A percentile compares a stretch with the other conserved stretches of the same genome.
Evolutionary conservation across 2,113 vertebrate species (phyloP).

Genomic region (Trichomycterus rosablanca): DNA sequence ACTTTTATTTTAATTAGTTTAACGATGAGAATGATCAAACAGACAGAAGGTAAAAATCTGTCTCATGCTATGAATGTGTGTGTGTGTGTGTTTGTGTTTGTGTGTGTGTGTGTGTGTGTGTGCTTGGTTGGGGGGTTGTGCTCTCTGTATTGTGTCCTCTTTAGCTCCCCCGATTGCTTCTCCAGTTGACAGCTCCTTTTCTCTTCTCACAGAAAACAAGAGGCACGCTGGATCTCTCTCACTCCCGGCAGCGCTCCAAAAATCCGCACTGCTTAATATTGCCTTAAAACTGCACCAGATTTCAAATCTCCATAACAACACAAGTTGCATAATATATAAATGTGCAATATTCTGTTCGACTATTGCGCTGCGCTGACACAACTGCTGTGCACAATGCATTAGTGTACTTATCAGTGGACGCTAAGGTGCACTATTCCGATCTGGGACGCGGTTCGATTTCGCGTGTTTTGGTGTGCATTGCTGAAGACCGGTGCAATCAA

Average conservation of each 20-base stretch:
- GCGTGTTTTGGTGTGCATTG: background rate
- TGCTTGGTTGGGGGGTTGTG: conserved; percentile 35
- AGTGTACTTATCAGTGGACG: too few species aligned
- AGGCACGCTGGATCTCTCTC: conserved; percentile 55
- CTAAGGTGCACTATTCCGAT: too few species aligned
- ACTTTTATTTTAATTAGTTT: background rate
- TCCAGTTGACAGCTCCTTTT: conserved; percentile 67
- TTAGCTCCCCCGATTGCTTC: conserved; percentile 48
- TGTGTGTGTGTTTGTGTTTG: background rate
- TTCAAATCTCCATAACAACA: background rate
- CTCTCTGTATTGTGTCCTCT: conserved; percentile 28
- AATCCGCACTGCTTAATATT: background rate
- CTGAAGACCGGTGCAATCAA: background rate
- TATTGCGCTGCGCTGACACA: too few species aligned
- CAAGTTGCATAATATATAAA: background rate
- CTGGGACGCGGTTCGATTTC: background rate
- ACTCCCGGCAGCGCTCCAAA: conserved; percentile 17
- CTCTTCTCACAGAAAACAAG: conserved; percentile 46
- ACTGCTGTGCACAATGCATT: too few species aligned
- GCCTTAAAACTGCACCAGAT: conserved; percentile 53
- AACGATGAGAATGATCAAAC: conserved; percentile 3
- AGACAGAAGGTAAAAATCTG: conserved; percentile 32
- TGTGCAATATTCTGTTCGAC: background rate
- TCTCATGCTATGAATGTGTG: background rate
- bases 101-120: too few species aligned